Evolutionary conservation across 2,797 vertebrate genomes (phyloP).

Genomic region (Apodemus agrarius): DNA sequence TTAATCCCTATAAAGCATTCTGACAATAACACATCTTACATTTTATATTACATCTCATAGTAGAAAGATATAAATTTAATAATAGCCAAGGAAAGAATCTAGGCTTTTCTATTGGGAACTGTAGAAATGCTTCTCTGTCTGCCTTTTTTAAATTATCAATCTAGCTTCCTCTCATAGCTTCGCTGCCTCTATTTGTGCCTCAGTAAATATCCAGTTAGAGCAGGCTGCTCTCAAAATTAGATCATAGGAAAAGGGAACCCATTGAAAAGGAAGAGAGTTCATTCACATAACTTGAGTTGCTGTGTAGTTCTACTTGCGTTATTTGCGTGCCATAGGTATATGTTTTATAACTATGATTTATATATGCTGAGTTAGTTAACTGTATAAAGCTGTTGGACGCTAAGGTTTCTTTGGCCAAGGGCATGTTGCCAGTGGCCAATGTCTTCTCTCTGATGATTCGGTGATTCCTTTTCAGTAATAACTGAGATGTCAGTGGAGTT

Average conservation of each 20-base stretch:
- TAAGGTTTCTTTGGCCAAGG: slow-evolving; percentile 36
- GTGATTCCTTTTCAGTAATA: slow-evolving; percentile 28
- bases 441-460: background rate
- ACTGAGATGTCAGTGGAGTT: slow-evolving; percentile 25
- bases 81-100: slow-evolving; percentile 43
- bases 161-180: slow-evolving; percentile 50
- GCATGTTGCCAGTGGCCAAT: slow-evolving; percentile 32
- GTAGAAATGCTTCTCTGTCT: slow-evolving; percentile 44
- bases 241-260: slow-evolving; percentile 43
- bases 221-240: background rate
- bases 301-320: background rate
- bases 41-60: slow-evolving; percentile 66
- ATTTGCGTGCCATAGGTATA: background rate
- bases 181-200: slow-evolving; percentile 26
- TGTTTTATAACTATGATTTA: background rate
- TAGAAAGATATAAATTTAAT: slow-evolving; percentile 47
- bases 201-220: slow-evolving; percentile 14
- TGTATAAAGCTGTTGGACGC: slow-evolving; percentile 21
- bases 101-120: slow-evolving; percentile 55
- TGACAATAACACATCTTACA: background rate
- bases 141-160: slow-evolving; percentile 59
- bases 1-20: slow-evolving; percentile 10
- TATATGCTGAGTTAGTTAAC: background rate
- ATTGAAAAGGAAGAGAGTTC: background rate
- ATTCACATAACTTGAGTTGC: background rate